A percentile compares a stretch with the other conserved stretches of the same genome.
These are phyloP conservation scores for Drosophila kikkawai DNA, from an alignment of 1,140 invertebrate species.

Conservation along the genomic window DNA sequence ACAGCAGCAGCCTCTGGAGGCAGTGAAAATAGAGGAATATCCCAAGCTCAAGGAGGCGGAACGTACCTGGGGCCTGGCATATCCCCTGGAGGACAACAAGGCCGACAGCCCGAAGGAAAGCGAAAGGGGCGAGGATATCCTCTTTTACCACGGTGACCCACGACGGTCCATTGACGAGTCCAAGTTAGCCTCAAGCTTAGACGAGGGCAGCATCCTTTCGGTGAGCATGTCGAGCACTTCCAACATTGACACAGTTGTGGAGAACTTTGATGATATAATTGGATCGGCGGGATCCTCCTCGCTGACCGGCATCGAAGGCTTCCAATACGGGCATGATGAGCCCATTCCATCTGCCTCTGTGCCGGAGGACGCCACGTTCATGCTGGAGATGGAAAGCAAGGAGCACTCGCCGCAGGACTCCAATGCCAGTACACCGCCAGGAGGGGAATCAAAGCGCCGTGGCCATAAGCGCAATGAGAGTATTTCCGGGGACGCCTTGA, in stretches of 20 bases:
- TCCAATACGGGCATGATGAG: conserved; percentile 84
- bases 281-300: conserved; percentile 86
- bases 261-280: conserved; percentile 86
- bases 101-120: conserved; percentile 67
- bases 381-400: conserved; percentile 81
- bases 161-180: conserved; percentile 74
- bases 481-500: conserved; percentile 74
- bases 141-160: conserved; percentile 71
- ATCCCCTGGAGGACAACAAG: conserved; percentile 69
- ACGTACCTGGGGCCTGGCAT: conserved; percentile 74
- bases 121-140: conserved; percentile 72
- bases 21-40: conserved; percentile 72
- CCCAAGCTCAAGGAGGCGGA: conserved; percentile 75
- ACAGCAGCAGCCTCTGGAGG: conserved; percentile 22
- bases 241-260: conserved; percentile 86
- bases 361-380: conserved; percentile 73
- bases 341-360: conserved; percentile 58
- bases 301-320: conserved; percentile 77
- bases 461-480: conserved; percentile 87
- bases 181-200: conserved; percentile 86
- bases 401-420: conserved; percentile 86
- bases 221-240: conserved; percentile 87
- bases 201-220: conserved; percentile 87
- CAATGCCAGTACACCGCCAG: conserved; percentile 85
- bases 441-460: conserved; percentile 86